These are phyloP conservation scores for Flexamia atlantica DNA, from an alignment of 2,888 invertebrate genomes.

Conservation along the genomic window DNA sequence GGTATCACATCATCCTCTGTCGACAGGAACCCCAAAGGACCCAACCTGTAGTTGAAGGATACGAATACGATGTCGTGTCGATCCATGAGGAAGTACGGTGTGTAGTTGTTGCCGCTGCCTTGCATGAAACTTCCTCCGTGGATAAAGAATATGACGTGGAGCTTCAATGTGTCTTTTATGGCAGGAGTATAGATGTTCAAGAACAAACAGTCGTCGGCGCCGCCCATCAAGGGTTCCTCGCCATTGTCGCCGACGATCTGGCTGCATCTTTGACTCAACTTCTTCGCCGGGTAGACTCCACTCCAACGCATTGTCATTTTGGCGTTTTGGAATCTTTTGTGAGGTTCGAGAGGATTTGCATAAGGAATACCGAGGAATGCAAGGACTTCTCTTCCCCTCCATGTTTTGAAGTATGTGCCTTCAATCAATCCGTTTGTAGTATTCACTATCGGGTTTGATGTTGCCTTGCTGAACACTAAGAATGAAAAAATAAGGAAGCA, in stretches of 20 bases:
- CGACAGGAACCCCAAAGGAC: constrained; percentile 75
- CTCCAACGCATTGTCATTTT: background rate
- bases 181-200: constrained; percentile 52
- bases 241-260: constrained; percentile 5
- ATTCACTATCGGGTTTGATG: background rate
- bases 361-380: constrained; percentile 59
- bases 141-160: constrained; percentile 75
- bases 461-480: background rate
- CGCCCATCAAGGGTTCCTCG: background rate
- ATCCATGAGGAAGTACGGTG: constrained; percentile 80
- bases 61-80: constrained; percentile 75
- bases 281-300: constrained; percentile 38
- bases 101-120: constrained; percentile 78
- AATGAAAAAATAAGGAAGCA: background rate
- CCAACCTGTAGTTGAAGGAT: constrained; percentile 73
- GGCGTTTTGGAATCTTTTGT: constrained; percentile 34
- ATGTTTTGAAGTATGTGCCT: constrained; percentile 40
- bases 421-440: constrained; percentile 1
- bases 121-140: constrained; percentile 81
- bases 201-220: constrained; percentile 55
- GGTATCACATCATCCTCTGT: constrained; percentile 71
- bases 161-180: constrained; percentile 15
- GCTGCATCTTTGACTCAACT: background rate
- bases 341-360: background rate
- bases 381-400: constrained; percentile 16